Evolutionary conservation across 2,113 vertebrate genomes (phyloP).

Genomic region (Holacanthus passer): DNA sequence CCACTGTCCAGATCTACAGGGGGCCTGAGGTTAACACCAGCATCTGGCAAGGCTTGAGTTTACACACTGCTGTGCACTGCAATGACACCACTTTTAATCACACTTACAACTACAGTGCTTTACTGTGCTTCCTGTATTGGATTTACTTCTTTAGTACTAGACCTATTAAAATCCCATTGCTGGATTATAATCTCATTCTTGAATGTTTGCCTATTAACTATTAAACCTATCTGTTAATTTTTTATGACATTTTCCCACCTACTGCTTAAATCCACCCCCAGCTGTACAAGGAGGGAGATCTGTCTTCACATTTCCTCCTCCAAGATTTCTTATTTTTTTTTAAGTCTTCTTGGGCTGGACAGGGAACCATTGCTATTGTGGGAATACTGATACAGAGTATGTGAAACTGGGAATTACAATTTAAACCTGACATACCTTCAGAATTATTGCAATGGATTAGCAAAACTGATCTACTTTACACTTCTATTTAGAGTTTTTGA

Average conservation of each 20-base stretch:
- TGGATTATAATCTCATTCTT: conserved; percentile 22
- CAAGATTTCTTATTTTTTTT: not conserved
- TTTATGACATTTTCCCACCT: not conserved
- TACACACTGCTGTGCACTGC: conserved; percentile 1
- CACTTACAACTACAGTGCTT: conserved; percentile 5
- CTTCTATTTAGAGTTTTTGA: not conserved
- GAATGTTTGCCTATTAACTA: not conserved
- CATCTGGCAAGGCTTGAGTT: conserved; percentile 56
- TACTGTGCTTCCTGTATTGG: conserved; percentile 6
- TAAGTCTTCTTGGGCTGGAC: not conserved
- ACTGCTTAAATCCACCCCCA: not conserved
- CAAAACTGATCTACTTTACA: not conserved
- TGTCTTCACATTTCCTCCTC: not conserved
- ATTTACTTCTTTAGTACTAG: conserved; percentile 1
- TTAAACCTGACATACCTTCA: not conserved
- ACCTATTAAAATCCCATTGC: conserved; percentile 14
- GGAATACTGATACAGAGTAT: not conserved
- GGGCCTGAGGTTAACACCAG: conserved; percentile 57
- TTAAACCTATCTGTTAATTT: not conserved
- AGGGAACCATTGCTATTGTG: not conserved
- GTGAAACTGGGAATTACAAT: not conserved
- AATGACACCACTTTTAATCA: conserved; percentile 48
- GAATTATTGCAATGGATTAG: not conserved
- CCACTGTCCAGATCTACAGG: conserved; percentile 46
- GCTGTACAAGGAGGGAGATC: not conserved